Percentiles rank a stretch among this genome's conserved stretches.
These are phyloP conservation scores for Physocephala rufipes DNA, from an alignment of 2,888 invertebrate genomes.

Conservation along the genomic window DNA sequence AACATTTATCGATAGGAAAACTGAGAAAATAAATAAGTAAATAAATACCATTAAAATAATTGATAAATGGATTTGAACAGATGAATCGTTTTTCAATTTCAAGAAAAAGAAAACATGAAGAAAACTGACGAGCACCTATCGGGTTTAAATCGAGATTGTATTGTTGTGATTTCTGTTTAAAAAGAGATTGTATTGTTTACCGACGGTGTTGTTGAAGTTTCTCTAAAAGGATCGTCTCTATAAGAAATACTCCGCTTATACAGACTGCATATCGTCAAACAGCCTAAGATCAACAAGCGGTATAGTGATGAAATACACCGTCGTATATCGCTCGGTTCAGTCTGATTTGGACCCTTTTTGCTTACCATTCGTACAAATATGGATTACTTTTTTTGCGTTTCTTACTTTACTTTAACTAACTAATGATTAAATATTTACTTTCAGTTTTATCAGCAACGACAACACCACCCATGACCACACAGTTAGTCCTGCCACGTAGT, in stretches of 20 bases:
- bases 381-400: background rate
- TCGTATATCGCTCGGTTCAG: too few species aligned
- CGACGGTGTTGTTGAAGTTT: background rate
- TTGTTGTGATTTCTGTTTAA: background rate
- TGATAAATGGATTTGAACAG: too few species aligned
- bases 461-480: too few species aligned
- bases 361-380: background rate
- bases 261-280: background rate
- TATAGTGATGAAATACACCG: too few species aligned
- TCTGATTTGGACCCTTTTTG: constrained; percentile 6
- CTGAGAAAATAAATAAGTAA: too few species aligned
- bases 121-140: too few species aligned
- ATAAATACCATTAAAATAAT: too few species aligned
- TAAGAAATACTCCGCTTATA: background rate
- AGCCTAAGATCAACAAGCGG: background rate
- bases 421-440: constrained; percentile 24
- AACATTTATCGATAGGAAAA: too few species aligned
- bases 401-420: constrained; percentile 3
- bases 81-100: background rate
- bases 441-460: background rate
- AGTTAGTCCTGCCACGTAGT: too few species aligned
- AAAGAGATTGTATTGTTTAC: background rate
- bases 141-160: too few species aligned
- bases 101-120: background rate
- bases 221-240: background rate